Evolutionary conservation across 1,140 invertebrate genomes (phyloP).

Genomic region (Riptortus pedestris): DNA sequence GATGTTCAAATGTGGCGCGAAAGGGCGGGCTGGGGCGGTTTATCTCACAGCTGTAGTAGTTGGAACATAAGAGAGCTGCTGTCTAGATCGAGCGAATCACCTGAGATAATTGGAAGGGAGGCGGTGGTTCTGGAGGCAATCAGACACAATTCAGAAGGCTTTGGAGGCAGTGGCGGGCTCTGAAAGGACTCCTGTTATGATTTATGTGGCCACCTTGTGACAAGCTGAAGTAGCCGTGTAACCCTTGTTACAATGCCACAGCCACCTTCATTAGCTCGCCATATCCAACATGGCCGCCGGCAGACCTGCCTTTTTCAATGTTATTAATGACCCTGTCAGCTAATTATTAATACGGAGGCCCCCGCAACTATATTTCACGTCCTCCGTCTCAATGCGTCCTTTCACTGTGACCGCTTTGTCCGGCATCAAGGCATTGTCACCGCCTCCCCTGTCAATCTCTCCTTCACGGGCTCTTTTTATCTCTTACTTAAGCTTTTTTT

Average conservation of each 20-base stretch:
- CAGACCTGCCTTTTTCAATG: background rate
- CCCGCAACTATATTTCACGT: slow-evolving; percentile 11
- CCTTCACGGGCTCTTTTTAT: slow-evolving; percentile 1
- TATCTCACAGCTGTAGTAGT: no score
- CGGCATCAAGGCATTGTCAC: background rate
- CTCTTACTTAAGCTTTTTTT: slow-evolving; percentile 8
- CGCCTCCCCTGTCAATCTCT: background rate
- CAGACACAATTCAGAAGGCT: background rate
- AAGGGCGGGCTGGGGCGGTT: no score
- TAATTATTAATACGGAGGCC: slow-evolving; percentile 14
- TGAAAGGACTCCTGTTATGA: background rate
- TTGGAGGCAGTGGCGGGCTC: background rate
- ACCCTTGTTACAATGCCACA: background rate
- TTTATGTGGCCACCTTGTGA: slow-evolving; percentile 10
- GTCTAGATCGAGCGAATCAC: no score
- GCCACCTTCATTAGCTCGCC: background rate
- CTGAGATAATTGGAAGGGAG: background rate
- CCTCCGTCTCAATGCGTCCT: background rate
- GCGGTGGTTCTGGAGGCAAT: background rate
- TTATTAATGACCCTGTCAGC: slow-evolving; percentile 15
- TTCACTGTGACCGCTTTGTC: slow-evolving; percentile 7
- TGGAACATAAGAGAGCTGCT: no score
- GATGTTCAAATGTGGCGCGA: no score
- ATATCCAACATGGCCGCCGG: slow-evolving; percentile 7
- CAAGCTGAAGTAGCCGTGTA: slow-evolving; percentile 15